Base-by-base conservation (phyloP, 2,797 vertebrate genomes). In the Hippoglossus hippoglossus region DNA sequence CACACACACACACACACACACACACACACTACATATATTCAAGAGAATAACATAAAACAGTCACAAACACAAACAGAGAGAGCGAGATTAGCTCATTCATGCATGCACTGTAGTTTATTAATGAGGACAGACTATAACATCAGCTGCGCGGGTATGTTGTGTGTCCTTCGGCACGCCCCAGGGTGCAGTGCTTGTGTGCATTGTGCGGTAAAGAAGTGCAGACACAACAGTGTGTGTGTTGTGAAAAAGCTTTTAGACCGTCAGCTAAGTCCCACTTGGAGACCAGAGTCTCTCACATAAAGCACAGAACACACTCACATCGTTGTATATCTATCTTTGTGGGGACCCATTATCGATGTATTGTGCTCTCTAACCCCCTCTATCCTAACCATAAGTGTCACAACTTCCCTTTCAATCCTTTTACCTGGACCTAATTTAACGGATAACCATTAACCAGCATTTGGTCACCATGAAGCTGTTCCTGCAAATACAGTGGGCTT, bases 31-130 rank as follows among this genome's bases (percentile, higher is more conserved):
- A 10, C 11, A 11, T 39, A 39, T 12, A 39, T 39, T 39, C 36
- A 39, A 39, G 36, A 13, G 11, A 12, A 39, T 34, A 34, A 34
- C 31, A 34, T 34, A 34, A 34, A 11, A 44, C 15, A 44, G 41
- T 19, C 16, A 46, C 22, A 25, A 19, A 46, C 18, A 10, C 49
- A 67, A 41, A 58, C 71, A 50, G 19, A 34, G 24, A 64, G 4
- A 24, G 24, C 66, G 5, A 25, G 63, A 77, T 84, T 41, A 63
- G 76, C 31, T 73, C 67, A 67, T 63, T 75, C 84, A 82, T 74
- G 84, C 86, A 59, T 81, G 57, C n/a, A 12, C 52, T 75, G 51
- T 88, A 67, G 71, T 84, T 91, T 89, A 85, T 91, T 89, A 81
- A 89, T 84, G 86, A 89, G 74, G 76, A 77, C 49, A 71, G 63